Evolutionary conservation across 2,888 invertebrate genomes (phyloP), one percentile per base, ranked within the genome.

Genomic region (Onthophagus sagittarius): DNA sequence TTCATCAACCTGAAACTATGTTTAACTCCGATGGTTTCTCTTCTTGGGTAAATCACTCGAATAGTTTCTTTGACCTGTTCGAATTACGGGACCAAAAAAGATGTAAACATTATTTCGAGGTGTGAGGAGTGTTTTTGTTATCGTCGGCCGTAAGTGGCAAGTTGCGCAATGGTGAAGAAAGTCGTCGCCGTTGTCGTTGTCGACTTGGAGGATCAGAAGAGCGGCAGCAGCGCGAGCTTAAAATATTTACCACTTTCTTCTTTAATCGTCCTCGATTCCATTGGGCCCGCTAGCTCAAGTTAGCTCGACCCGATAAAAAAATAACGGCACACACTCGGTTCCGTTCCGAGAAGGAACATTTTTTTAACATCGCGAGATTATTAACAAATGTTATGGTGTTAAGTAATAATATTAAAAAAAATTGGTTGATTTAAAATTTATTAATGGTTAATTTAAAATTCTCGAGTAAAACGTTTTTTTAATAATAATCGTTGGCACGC

Each of bases 161-260:
- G 67, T 67, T 67, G 67, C 67, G 32, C 67, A 67, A 67, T 32
- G 32, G 15, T 23, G 67, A 67, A 67, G 67, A 67, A 67, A 67
- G 67, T 67, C 67, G 67, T n/a, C 23, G 23, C 23, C 23, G 23
- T 23, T 23, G 23, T 23, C 23, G 23, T 53, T 53, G 39, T 23
- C 39, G 67, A 67, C 23, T 9, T 64, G 64, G n/a, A 15, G 23
- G 67, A 23, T n/a, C 32, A 67, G 32, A 23, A 15, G 67, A 13
- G 63, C 63, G n/a, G 67, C 67, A n/a, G 67, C 67, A n/a, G 31
- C 23, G n/a, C 31, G 31, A 23, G 23, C 67, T 67, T 67, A 67
- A 67, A 67, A 67, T 67, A 67, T 67, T 67, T 67, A 67, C 67
- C 67, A 67, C 67, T 67, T 67, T 67, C 67, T 67, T 67, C 67